These are phyloP conservation scores for Melanotaenia trifasciata DNA, from an alignment of 2,797 vertebrate genomes.

Conservation along the genomic window DNA sequence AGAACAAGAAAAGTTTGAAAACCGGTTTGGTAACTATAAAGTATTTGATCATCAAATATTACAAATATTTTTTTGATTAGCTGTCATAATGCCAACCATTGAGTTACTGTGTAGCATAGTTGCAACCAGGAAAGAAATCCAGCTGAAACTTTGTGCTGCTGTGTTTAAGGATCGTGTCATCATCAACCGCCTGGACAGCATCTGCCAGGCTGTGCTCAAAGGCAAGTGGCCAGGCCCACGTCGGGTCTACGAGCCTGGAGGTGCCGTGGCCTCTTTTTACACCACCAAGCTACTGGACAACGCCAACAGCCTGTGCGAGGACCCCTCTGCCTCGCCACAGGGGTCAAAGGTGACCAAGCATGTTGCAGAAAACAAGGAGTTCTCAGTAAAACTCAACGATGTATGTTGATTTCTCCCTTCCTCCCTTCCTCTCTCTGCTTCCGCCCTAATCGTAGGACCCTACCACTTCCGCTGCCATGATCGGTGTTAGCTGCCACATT, in stretches of 20 bases:
- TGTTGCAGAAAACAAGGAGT: constrained; percentile 99
- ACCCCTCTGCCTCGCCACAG: constrained; percentile 92
- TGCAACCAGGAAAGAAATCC: background rate
- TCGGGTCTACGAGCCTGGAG: constrained; percentile 89
- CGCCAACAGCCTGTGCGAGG: constrained; percentile 88
- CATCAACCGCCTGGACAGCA: constrained; percentile 97
- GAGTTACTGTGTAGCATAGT: background rate
- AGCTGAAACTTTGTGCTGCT: background rate
- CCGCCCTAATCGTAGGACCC: constrained; percentile 73
- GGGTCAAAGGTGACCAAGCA: constrained; percentile 99
- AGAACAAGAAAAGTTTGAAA: background rate
- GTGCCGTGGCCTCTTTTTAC: constrained; percentile 96
- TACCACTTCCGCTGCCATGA: constrained; percentile 69
- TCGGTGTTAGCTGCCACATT: constrained; percentile 71
- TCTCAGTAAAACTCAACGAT: constrained; percentile 99
- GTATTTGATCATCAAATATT: background rate
- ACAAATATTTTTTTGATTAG: background rate
- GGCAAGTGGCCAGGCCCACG: constrained; percentile 95
- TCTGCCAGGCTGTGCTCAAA: constrained; percentile 97
- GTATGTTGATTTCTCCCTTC: constrained; percentile 97
- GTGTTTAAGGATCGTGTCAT: constrained; percentile 93
- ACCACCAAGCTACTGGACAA: constrained; percentile 97
- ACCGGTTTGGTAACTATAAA: background rate
- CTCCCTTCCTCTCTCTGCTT: constrained; percentile 72
- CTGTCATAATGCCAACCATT: background rate